Evolutionary conservation across 2,888 invertebrate species (phyloP), one percentile per base, ranked within the genome.

Genomic region (Synanthedon tipuliformis): DNA sequence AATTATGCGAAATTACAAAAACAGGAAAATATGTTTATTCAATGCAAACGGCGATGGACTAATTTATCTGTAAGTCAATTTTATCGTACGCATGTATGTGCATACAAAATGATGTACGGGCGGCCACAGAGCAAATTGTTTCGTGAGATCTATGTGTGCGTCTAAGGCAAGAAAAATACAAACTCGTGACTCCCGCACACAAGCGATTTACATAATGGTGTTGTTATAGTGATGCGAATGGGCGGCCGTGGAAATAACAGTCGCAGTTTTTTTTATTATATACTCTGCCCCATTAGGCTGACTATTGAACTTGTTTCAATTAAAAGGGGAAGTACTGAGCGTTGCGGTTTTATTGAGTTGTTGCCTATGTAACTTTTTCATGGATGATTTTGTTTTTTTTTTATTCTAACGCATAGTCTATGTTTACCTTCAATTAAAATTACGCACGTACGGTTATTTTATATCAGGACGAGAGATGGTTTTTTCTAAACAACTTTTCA

Each of bases 101-200:
- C 45, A 45, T 45, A 45, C 45, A 45, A 45, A 45, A 45, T 45
- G 13, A 45, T 45, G 13, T 45, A 45, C 15, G 15, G 45, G 45
- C 45, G 45, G 45, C 13, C n/a, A 45, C 45, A n/a, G 45, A 45
- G 45, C 45, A 45, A 45, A 13, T 45, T 45, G 45, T 45, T 45
- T 45, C 34, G 34, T 2, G 34, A 10, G 10, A 45, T 45, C 45
- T n/a, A 15, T 50, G 50, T 50, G 50, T 50, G 50, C 50, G 51
- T 51, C 50, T 27, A 50, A 50, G 51, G 50, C 51, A 18, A 51
- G 49, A 61, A 65, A 65, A 64, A 65, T 58, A 66, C 57, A 58
- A 58, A 60, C 60, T 68, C 71, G 69, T 74, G 74, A 74, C 68
- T 69, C 55, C 62, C 70, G 51, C 71, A 68, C 69, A 73, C 69